Conservation (phyloP, 2,888 invertebrate genomes). For the Amaurobius ferox region DNA sequence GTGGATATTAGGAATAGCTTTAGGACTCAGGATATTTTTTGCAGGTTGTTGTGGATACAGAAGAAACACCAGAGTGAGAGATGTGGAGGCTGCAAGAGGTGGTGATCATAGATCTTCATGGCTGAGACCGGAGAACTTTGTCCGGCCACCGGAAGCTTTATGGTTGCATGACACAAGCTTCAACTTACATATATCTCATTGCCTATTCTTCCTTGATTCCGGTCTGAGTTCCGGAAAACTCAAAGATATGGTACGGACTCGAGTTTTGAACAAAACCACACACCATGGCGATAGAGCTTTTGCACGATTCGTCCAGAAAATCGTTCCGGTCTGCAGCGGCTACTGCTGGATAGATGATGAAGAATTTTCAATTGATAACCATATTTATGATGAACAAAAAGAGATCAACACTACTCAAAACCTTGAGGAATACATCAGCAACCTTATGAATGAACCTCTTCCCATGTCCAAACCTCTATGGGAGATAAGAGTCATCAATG, state of each 20-base stretch:
- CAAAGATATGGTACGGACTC: slow-evolving; percentile 78
- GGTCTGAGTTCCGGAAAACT: slow-evolving; percentile 79
- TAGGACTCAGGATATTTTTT: slow-evolving; percentile 76
- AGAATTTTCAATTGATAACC: slow-evolving; percentile 79
- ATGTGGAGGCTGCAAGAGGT: background rate
- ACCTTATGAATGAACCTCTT: slow-evolving; percentile 78
- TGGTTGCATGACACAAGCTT: slow-evolving; percentile 78
- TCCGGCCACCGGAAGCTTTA: slow-evolving; percentile 78
- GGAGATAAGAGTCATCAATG: slow-evolving; percentile 79
- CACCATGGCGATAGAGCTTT: slow-evolving; percentile 78
- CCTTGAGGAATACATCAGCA: slow-evolving; percentile 79
- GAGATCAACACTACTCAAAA: slow-evolving; percentile 77
- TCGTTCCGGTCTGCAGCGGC: slow-evolving; percentile 77
- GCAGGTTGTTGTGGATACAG: slow-evolving; percentile 75
- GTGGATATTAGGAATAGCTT: slow-evolving; percentile 77
- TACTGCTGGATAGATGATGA: slow-evolving; percentile 80
- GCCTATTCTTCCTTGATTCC: slow-evolving; percentile 79
- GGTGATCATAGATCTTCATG: slow-evolving; percentile 28
- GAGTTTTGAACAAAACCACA: slow-evolving; percentile 78
- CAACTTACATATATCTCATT: slow-evolving; percentile 78
- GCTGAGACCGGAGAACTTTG: slow-evolving; percentile 61
- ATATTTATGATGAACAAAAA: slow-evolving; percentile 78
- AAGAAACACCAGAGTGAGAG: slow-evolving; percentile 21
- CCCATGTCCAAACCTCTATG: slow-evolving; percentile 79
- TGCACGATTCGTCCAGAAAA: slow-evolving; percentile 79